Percentiles rank a stretch among this genome's conserved stretches.
Evolutionary conservation across 2,113 vertebrate genomes (phyloP).

Genomic region (Pseudopodoces humilis): DNA sequence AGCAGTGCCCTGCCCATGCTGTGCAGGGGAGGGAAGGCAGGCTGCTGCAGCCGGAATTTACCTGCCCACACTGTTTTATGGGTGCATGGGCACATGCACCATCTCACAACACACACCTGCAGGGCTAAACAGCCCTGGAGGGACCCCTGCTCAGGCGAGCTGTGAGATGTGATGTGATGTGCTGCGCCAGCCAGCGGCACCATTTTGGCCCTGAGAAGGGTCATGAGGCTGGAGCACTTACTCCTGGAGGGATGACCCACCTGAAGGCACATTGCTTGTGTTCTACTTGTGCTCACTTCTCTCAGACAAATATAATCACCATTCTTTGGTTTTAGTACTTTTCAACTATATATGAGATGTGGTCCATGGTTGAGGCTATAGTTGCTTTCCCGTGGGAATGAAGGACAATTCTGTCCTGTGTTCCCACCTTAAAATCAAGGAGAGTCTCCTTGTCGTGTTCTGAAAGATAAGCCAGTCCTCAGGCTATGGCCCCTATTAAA

Average conservation of each 20-base stretch:
- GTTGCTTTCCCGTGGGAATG: neutral
- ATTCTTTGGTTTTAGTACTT: neutral
- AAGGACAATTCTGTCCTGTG: neutral
- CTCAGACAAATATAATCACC: neutral
- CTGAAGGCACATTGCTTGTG: neutral
- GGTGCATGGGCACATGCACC: neutral
- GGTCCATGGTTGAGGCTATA: neutral
- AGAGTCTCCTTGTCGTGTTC: neutral
- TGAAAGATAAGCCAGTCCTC: neutral
- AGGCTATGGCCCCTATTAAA: neutral
- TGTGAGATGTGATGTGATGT: neutral
- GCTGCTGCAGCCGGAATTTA: neutral
- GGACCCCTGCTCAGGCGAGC: neutral
- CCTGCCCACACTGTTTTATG: rapidly evolving
- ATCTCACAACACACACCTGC: neutral
- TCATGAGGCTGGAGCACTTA: neutral
- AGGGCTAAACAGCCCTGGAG: neutral
- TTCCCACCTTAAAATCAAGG: neutral
- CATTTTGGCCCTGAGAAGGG: neutral
- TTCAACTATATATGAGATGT: neutral
- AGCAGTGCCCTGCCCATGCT: rapidly evolving
- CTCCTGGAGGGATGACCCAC: neutral
- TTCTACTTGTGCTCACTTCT: neutral
- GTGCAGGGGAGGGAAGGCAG: neutral
- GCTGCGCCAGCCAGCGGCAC: neutral